phyloP scores from a whole-genome alignment of 1,140 invertebrate genomes.

The Drosophila santomea region DNA sequence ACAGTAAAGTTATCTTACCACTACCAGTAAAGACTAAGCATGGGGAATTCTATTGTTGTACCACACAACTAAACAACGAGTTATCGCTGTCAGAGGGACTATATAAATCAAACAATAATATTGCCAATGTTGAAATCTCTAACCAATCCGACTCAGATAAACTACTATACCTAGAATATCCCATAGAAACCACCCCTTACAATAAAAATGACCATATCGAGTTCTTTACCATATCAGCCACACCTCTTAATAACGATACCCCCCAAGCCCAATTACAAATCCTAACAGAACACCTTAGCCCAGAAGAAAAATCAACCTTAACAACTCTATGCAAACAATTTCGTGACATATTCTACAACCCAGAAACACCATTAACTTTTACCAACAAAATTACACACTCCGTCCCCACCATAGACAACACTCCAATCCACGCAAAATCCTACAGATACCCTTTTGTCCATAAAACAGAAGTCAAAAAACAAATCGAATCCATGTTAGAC shows the following conservation, averaged over 20 bases:
- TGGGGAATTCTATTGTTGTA: too few species aligned
- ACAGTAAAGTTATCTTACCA: too few species aligned
- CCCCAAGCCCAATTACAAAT: neutral
- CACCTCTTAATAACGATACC: neutral
- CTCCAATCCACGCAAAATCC: constrained; percentile 20
- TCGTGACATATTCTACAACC: neutral
- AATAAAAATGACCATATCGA: too few species aligned
- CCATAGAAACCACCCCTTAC: too few species aligned
- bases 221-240: neutral
- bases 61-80: too few species aligned
- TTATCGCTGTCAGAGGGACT: too few species aligned
- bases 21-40: too few species aligned
- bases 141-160: too few species aligned
- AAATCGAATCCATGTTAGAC: constrained; percentile 20
- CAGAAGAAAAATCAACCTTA: neutral
- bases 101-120: too few species aligned
- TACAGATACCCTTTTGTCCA: constrained; percentile 29
- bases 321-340: constrained; percentile 7
- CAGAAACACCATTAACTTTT: constrained; percentile 6
- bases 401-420: constrained; percentile 20
- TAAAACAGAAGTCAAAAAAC: constrained; percentile 19
- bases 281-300: neutral
- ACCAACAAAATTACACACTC: constrained; percentile 14
- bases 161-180: too few species aligned
- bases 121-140: too few species aligned